Evolutionary conservation across 2,888 invertebrate species (phyloP), one percentile per base, ranked within the genome.

Genomic region (Teleogryllus oceanicus): DNA sequence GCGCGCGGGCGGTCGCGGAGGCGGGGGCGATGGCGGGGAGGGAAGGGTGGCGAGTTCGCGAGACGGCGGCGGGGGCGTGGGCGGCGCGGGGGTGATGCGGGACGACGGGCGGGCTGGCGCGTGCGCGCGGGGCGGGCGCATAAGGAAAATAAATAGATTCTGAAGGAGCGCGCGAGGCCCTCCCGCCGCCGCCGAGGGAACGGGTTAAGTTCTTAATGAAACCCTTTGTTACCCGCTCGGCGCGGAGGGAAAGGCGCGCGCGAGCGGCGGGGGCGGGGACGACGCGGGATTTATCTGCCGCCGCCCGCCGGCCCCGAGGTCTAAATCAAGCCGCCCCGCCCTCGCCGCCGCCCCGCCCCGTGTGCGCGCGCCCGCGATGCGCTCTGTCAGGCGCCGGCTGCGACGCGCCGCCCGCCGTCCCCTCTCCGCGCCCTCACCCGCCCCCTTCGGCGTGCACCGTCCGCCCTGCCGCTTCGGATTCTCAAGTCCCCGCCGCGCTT

Each of bases 101-200:
- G 37, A 8, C 37, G 37, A 37, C 37, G 62, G 16, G 62, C 62
- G 5, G 62, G 62, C 62, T 18, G 62, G 13, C 62, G 62, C 16
- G 62, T 18, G 62, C 13, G n/a, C 62, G 62, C 13, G n/a, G 16
- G 62, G 62, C 62, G 62, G 13, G 62, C 62, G 62, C 62, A 62
- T 62, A 62, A 62, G 62, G 62, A 62, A 62, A 62, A 62, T 62
- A 62, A 62, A 62, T 62, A 62, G 62, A 62, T 62, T 62, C 62
- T 62, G 62, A 62, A 62, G 62, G 62, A 62, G 62, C 62, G 62
- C 62, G 62, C 62, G 62, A 8, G 62, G 62, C 16, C 62, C 62
- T n/a, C 16, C 62, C n/a, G 62, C 62, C n/a, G 62, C 62, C 62
- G 62, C 62, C 62, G 62, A 62, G 62, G 62, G 62, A 62, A n/a